Evolutionary conservation across 2,113 vertebrate species (phyloP), one percentile per base, ranked within the genome.

Genomic region (Puma concolor): DNA sequence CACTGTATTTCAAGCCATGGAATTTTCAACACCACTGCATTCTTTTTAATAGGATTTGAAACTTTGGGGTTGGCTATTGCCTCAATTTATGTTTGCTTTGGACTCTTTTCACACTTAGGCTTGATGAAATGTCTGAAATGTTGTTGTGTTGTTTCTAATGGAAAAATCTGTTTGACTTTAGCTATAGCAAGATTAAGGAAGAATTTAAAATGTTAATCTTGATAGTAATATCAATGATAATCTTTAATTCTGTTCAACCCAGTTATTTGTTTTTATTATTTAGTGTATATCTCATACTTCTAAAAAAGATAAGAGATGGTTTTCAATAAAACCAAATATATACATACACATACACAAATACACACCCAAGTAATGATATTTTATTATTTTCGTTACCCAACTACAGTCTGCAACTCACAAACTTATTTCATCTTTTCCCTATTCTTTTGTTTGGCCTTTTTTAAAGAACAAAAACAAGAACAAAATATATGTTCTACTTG

Each of bases 21-120:
- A 79, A 83, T 94, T 98, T 97, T 98, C 81, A 97, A 92, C n/a
- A 85, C n/a, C 57, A 93, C 41, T 88, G 76, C 72, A 66, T 81
- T 95, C 69, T 92, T 88, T 79, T 92, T 93, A 94, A 96, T 77
- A 64, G n/a, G n/a, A 25, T 85, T 97, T 96, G 80, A 84, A 92
- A 97, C 27, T 87, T 76, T 19, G 36, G 41, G 50, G 14, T 52
- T 96, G 76, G 48, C 19, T 33, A 15, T 69, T 4, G 1, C 7
- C 33, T 94, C 12, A n/a, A 44, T 81, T 96, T 69, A 76, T 97
- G n/a, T 94, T 96, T 94, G 38, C 63, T 90, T 98, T 97, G 91
- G 94, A 77, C 11, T 94, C 15, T 64, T 21, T 81, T 88, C n/a
- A 88, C 88, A 72, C n/a, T 82, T 94, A 96, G n/a, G 4, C 31